Evolutionary conservation across 2,888 invertebrate species (phyloP).

Genomic region (Pollenia amentaria): DNA sequence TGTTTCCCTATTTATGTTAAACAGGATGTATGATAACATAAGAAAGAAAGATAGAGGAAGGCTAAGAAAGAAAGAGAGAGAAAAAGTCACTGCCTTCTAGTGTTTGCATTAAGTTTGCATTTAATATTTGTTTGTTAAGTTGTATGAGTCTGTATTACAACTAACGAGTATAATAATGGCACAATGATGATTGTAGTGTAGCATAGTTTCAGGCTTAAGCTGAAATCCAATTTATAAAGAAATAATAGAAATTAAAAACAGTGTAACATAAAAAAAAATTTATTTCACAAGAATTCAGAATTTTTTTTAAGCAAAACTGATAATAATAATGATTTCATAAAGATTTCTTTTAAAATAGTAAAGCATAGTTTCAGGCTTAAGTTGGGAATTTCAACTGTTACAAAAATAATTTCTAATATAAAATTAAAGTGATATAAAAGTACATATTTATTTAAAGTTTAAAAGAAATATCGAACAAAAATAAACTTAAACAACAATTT

Average conservation of each 20-base stretch:
- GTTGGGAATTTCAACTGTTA: too few relatives aligned
- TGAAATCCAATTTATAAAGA: slow-evolving; percentile 32
- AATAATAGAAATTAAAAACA: background rate
- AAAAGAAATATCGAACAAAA: too few relatives aligned
- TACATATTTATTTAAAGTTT: too few relatives aligned
- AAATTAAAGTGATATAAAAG: too few relatives aligned
- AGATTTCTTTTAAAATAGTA: too few relatives aligned
- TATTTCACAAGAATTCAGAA: too few relatives aligned
- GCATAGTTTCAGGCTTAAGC: slow-evolving; percentile 36
- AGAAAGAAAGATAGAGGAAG: background rate
- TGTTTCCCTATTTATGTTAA: background rate
- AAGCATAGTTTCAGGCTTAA: too few relatives aligned
- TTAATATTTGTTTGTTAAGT: background rate
- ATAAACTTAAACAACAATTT: too few relatives aligned
- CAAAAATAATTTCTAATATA: too few relatives aligned
- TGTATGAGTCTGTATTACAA: background rate
- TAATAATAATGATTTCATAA: too few relatives aligned
- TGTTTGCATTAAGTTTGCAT: background rate
- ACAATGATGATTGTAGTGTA: slow-evolving; percentile 25
- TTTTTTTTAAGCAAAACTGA: too few relatives aligned
- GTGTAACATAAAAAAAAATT: background rate
- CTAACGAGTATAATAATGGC: slow-evolving; percentile 29
- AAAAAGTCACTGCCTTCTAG: background rate
- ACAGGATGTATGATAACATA: slow-evolving; percentile 15
- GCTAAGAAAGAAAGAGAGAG: background rate